Conservation (phyloP, 2,113 vertebrate species). For the Peromyscus polionotus region DNA sequence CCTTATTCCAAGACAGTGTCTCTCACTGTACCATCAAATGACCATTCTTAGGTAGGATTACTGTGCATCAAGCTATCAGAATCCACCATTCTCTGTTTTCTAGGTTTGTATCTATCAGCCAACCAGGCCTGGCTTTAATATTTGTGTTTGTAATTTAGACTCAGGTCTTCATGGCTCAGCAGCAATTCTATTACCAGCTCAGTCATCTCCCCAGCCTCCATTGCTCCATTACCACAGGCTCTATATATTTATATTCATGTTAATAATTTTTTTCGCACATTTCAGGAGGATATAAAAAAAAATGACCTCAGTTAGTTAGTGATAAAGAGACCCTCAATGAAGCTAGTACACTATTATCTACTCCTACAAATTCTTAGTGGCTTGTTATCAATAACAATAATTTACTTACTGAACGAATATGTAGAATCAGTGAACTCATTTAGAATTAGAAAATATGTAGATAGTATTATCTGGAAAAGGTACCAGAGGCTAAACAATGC, state of each 20-base stretch:
- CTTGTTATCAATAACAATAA: not conserved
- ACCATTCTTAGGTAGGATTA: no score
- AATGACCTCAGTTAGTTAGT: not conserved
- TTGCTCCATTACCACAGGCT: not conserved
- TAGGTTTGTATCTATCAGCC: not conserved
- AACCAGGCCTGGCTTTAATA: not conserved
- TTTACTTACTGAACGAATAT: not conserved
- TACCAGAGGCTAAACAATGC: rapidly evolving
- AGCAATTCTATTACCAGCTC: not conserved
- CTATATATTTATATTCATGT: not conserved
- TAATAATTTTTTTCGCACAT: not conserved
- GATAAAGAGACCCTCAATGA: not conserved
- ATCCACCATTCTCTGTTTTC: not conserved
- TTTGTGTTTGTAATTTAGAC: not conserved
- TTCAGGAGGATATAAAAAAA: not conserved
- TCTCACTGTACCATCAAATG: not conserved
- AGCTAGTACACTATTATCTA: not conserved
- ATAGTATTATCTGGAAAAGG: not conserved
- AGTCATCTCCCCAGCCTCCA: not conserved
- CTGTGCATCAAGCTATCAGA: no score
- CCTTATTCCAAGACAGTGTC: not conserved
- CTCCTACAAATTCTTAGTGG: not conserved
- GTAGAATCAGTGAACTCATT: not conserved
- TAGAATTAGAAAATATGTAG: not conserved
- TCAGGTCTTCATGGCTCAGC: not conserved